These are phyloP conservation scores for Cephalopholis sonnerati DNA, from an alignment of 2,113 vertebrate species.

Conservation along the genomic window DNA sequence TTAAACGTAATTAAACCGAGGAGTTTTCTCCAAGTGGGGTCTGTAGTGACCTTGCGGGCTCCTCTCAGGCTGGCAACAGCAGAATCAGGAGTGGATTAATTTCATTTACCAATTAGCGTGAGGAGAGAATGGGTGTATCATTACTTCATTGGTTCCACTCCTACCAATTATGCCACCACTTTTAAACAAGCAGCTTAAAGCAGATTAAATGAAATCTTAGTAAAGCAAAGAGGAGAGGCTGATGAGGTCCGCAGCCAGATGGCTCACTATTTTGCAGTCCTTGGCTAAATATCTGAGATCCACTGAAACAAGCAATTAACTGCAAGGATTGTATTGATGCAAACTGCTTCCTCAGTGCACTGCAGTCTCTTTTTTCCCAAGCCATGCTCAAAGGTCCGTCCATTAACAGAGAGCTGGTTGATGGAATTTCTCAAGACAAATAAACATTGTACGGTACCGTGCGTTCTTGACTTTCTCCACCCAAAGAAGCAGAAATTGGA, in stretches of 20 bases:
- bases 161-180: constrained; percentile 61
- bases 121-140: constrained; percentile 49
- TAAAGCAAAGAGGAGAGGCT: constrained; percentile 47
- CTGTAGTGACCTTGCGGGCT: constrained; percentile 35
- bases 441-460: constrained; percentile 5
- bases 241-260: constrained; percentile 65
- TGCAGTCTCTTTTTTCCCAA: constrained; percentile 6
- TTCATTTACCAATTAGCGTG: constrained; percentile 59
- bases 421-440: constrained; percentile 10
- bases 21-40: background rate
- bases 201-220: constrained; percentile 70
- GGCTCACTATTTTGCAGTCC: constrained; percentile 56
- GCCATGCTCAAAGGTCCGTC: background rate
- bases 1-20: background rate
- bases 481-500: background rate
- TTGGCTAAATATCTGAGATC: constrained; percentile 63
- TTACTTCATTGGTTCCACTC: constrained; percentile 55
- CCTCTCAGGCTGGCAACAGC: constrained; percentile 29
- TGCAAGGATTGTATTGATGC: constrained; percentile 50
- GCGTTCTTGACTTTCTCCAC: background rate
- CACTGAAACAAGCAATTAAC: constrained; percentile 70
- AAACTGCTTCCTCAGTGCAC: constrained; percentile 40
- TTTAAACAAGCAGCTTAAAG: constrained; percentile 61
- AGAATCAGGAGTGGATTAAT: constrained; percentile 36
- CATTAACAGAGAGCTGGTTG: constrained; percentile 7